phyloP scores from a whole-genome alignment of 1,140 invertebrate genomes.

The Achroia grisella region DNA sequence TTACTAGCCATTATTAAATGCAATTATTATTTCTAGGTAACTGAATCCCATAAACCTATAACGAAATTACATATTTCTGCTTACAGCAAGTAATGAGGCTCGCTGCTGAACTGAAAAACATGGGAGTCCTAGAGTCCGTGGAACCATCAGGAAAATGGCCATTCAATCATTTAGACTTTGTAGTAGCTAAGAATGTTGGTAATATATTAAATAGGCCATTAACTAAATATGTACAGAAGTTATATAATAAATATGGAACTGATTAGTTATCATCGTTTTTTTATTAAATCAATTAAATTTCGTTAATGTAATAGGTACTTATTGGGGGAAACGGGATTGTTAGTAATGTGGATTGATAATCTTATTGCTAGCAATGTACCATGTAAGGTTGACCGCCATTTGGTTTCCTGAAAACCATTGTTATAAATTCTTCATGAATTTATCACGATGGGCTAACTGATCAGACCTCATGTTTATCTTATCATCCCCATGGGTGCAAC shows the following conservation, averaged over 20 bases:
- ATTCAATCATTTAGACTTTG: slow-evolving; percentile 57
- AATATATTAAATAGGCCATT: slow-evolving; percentile 40
- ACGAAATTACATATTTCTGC: slow-evolving; percentile 13
- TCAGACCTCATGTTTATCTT: too few relatives aligned
- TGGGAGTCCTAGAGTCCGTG: slow-evolving; percentile 34
- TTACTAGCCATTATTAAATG: too few relatives aligned
- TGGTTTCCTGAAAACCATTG: too few relatives aligned
- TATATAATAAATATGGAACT: slow-evolving; percentile 51
- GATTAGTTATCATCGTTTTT: slow-evolving; percentile 7
- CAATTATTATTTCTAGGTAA: too few relatives aligned
- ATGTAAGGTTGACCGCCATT: too few relatives aligned
- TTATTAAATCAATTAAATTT: slow-evolving; percentile 7
- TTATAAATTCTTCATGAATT: too few relatives aligned
- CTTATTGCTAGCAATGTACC: too few relatives aligned
- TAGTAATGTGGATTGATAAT: too few relatives aligned
- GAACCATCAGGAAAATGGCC: slow-evolving; percentile 37
- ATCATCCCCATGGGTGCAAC: too few relatives aligned
- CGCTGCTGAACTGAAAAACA: slow-evolving; percentile 30
- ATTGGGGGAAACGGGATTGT: too few relatives aligned
- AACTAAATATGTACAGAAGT: slow-evolving; percentile 26
- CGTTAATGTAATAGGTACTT: background rate
- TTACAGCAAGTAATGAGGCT: slow-evolving; percentile 48
- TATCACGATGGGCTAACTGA: too few relatives aligned
- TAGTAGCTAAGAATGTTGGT: slow-evolving; percentile 47
- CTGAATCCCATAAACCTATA: too few relatives aligned